Evolutionary conservation across 2,888 invertebrate species (phyloP), one percentile per base, ranked within the genome.

Genomic region (Thymelicus acteon): DNA sequence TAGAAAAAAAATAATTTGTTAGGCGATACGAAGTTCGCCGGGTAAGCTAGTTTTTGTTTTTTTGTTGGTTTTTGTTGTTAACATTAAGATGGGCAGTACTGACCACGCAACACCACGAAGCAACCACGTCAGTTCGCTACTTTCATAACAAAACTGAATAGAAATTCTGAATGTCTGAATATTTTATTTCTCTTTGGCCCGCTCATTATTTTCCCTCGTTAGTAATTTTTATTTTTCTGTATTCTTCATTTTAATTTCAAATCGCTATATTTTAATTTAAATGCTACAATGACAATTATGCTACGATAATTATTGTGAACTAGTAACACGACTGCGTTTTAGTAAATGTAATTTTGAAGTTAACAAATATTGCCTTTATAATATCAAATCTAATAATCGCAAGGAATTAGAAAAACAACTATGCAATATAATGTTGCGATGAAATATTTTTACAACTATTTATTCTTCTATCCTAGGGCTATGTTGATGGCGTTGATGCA

Each of bases 171-270:
- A 49, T 64, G 58, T 58, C 37, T 49, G 70, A 70, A 64, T 70
- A 64, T 70, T 70, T 69, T 70, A 40, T 60, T 57, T 57, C 57
- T 57, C 57, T 57, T 57, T 57, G 57, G 63, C 7, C 40, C 58
- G 70, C 70, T 70, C 70, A 70, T 70, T 70, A 70, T 70, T 64
- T 70, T 70, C 63, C 31, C 70, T 70, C 70, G 70, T 70, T 70
- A 70, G 64, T 64, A 64, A 63, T 70, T 64, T 68, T 68, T 57
- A 62, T 68, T 68, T 68, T 47, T 57, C 63, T 63, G 62, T 63
- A 49, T 64, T 70, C 70, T 63, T 60, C 70, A 70, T 70, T 70
- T 70, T 60, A 70, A 70, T 70, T 70, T 70, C 64, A 70, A 70
- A 70, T 70, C 70, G 37, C 64, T 48, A 57, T 62, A 60, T 60